A percentile compares a stretch with the other conserved stretches of the same genome.
Evolutionary conservation across 2,888 invertebrate species (phyloP).

Genomic region (Thumatha senex): DNA sequence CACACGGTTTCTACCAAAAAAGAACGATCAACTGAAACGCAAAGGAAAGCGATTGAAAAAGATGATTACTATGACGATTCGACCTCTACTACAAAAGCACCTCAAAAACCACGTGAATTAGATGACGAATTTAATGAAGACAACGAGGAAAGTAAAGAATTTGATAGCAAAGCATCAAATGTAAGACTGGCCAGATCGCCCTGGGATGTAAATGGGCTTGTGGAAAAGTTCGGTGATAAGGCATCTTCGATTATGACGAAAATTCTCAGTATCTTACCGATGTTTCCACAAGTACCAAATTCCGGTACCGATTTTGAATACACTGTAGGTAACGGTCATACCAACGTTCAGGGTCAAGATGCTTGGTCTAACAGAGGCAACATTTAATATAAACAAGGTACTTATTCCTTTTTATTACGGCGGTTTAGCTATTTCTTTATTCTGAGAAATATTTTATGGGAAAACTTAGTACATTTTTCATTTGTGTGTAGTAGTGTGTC

Average conservation of each 20-base stretch:
- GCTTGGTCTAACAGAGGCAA: conserved; percentile 3
- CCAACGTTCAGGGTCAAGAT: neutral
- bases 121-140: conserved; percentile 50
- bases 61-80: conserved; percentile 57
- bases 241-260: conserved; percentile 36
- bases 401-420: neutral
- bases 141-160: conserved; percentile 50
- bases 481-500: neutral
- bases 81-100: conserved; percentile 33
- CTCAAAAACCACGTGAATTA: conserved; percentile 29
- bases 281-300: conserved; percentile 53
- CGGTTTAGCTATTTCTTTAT: neutral
- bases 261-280: conserved; percentile 50
- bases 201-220: conserved; percentile 38
- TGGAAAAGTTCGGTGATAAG: conserved; percentile 46
- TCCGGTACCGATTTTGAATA: neutral
- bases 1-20: conserved; percentile 28
- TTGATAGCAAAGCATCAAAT: conserved; percentile 25
- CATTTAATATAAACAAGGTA: neutral
- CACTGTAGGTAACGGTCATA: neutral
- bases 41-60: conserved; percentile 37
- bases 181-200: conserved; percentile 50
- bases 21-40: conserved; percentile 26
- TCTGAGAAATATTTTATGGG: neutral
- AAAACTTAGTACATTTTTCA: conserved; percentile 5